These are phyloP conservation scores for Dromiciops gliroides DNA, from an alignment of 2,113 vertebrate species.

Conservation along the genomic window DNA sequence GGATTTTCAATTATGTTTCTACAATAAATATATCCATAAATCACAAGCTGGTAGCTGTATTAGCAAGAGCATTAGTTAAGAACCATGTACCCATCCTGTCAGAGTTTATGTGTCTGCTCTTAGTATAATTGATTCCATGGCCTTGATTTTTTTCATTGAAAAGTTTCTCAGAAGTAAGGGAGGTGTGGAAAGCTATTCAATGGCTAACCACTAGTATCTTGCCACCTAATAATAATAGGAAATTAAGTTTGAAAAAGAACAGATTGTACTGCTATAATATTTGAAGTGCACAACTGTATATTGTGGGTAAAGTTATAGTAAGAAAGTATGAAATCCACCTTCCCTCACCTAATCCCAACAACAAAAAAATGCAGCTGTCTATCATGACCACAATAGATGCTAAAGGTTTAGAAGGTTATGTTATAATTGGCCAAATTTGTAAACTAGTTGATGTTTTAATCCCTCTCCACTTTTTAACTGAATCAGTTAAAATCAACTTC, in stretches of 20 bases:
- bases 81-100: slow-evolving; percentile 19
- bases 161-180: slow-evolving; percentile 4
- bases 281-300: neutral
- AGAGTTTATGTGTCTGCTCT: slow-evolving; percentile 35
- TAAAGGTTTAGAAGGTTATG: slow-evolving; percentile 59
- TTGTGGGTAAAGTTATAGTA: neutral
- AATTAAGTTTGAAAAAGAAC: neutral
- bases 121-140: slow-evolving; percentile 64
- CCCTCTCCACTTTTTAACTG: slow-evolving; percentile 67
- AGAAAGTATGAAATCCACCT: neutral
- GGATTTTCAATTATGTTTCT: slow-evolving; percentile 56
- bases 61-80: slow-evolving; percentile 53
- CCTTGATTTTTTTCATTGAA: slow-evolving; percentile 49
- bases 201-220: neutral
- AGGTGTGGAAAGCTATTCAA: slow-evolving; percentile 10
- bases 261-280: neutral
- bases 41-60: slow-evolving; percentile 21
- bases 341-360: neutral
- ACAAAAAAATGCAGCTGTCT: slow-evolving; percentile 31
- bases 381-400: slow-evolving; percentile 57
- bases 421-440: slow-evolving; percentile 69
- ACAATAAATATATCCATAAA: slow-evolving; percentile 64
- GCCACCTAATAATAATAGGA: neutral
- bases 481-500: slow-evolving; percentile 74
- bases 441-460: slow-evolving; percentile 61